Evolutionary conservation across 1,140 invertebrate species (phyloP), one percentile per base, ranked within the genome.

Genomic region (Bacillus rossius): DNA sequence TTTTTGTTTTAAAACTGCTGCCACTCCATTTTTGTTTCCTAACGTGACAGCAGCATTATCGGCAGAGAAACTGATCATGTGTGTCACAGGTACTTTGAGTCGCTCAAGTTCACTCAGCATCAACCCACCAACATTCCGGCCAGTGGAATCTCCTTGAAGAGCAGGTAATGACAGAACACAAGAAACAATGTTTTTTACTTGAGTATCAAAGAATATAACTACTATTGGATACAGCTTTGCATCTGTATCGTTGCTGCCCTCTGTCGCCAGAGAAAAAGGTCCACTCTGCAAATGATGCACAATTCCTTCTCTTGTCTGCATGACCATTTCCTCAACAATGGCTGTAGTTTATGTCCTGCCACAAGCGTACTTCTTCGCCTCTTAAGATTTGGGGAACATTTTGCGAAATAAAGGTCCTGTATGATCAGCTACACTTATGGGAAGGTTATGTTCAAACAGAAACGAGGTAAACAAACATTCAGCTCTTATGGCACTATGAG

Each of bases 11-110:
- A 45, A 25, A 5, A 45, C 43, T 20, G 43, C 43, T 20, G 43
- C 43, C 23, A 45, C 43, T 45, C 43, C 43, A 45, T 45, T 45
- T 45, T 45, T 45, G 17, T 20, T 5, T 5, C 43, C 43, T 19
- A 45, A 8, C 43, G n/a, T 45, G n/a, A 45, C 43, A 45, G 43
- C 17, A 25, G 43, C 43, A 45, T 45, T 45, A 13, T 45, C 43
- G 10, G 43, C 13, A 45, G 17, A 20, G 23, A 45, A 25, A 19
- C 17, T 45, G 23, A 45, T 45, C 17, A 19, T 20, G n/a, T 45
- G 17, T 45, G 17, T 13, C 23, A 45, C 23, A 25, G 43, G 43
- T 20, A 45, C 23, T 20, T 45, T 25, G n/a, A 19, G 17, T 7
- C 17, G 17, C 23, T 45, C 43, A 45, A 45, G 43, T 19, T 45